Base-by-base conservation (phyloP, 2,888 invertebrate genomes). In the Acrobeloides nanus region DNA sequence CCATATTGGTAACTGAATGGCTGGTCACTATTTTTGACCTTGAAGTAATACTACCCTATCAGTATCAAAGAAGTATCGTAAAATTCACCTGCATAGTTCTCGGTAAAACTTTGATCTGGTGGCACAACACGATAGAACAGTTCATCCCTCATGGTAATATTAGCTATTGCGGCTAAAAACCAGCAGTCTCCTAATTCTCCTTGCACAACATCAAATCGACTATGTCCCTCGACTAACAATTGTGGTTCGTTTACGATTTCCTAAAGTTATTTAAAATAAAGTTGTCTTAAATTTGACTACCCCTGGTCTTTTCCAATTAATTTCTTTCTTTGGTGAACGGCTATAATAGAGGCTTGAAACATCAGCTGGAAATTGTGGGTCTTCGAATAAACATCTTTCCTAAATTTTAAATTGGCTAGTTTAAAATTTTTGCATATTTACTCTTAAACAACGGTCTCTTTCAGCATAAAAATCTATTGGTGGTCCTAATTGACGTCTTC, bases 201-300 rank as follows among this genome's bases (percentile, higher is more conserved):
- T 76, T 97, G 95, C 67, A 89, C 87, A 1, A 97, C 89, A 78
- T 97, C 97, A 79, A 97, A 97, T 45, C 97, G 82, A 26, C 89
- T 87, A 76, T 88, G 93, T 1, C 93, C 57, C 93, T 87, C 92
- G 32, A 87, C 85, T 75, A 95, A 90, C 54, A 93, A 82, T 71
- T 87, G 84, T 0, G 95, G 92, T 72, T 87, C 81, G 31, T 83
- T 82, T 49, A 81, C 80, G 53, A 95, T 87, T 80, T 95, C 87
- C 89, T 76, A 59, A 20, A 32, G 27, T 48, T 2, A 18, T 27
- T 35, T n/a, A n/a, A 35, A 23, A 17, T 10, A 34, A 24, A 37
- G 32, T 31, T 15, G 12, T 10, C 15, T 48, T 75, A 83, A 90
- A 78, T 84, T 86, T 25, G 48, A 69, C 81, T 75, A 88, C 89